Evolutionary conservation across 2,888 invertebrate genomes (phyloP).

Genomic region (Diachrysia chrysitis): DNA sequence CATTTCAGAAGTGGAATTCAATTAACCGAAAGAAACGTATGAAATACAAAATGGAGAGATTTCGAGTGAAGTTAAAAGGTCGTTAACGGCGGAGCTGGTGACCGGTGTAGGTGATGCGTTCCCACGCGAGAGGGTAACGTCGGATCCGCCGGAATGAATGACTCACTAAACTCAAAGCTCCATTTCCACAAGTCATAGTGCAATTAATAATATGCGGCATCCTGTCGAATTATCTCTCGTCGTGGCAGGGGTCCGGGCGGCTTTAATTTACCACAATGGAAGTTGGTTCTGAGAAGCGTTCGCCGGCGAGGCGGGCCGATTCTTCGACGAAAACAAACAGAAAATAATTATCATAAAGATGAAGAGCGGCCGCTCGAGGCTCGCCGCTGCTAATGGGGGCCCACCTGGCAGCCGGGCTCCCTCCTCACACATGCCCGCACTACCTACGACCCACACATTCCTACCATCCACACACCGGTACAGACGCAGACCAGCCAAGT

Average conservation of each 20-base stretch:
- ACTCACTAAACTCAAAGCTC: conserved; percentile 87
- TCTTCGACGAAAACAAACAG: conserved; percentile 89
- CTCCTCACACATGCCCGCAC: conserved; percentile 64
- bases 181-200: conserved; percentile 90
- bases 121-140: conserved; percentile 82
- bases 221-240: conserved; percentile 89
- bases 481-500: conserved; percentile 61
- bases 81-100: conserved; percentile 71
- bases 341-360: conserved; percentile 90
- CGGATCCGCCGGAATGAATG: conserved; percentile 84
- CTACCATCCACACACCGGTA: conserved; percentile 63
- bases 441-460: conserved; percentile 66
- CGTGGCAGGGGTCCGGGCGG: conserved; percentile 89
- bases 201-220: conserved; percentile 90
- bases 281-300: conserved; percentile 87
- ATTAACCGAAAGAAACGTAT: conserved; percentile 66
- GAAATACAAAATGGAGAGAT: conserved; percentile 63
- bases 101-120: conserved; percentile 78
- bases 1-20: conserved; percentile 65
- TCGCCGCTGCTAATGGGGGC: conserved; percentile 86
- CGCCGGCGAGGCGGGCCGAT: conserved; percentile 86
- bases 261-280: conserved; percentile 89
- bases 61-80: conserved; percentile 64
- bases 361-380: conserved; percentile 88
- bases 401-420: conserved; percentile 83